Base-by-base conservation (phyloP, 2,113 vertebrate species). In the Hippolais icterina region DNA sequence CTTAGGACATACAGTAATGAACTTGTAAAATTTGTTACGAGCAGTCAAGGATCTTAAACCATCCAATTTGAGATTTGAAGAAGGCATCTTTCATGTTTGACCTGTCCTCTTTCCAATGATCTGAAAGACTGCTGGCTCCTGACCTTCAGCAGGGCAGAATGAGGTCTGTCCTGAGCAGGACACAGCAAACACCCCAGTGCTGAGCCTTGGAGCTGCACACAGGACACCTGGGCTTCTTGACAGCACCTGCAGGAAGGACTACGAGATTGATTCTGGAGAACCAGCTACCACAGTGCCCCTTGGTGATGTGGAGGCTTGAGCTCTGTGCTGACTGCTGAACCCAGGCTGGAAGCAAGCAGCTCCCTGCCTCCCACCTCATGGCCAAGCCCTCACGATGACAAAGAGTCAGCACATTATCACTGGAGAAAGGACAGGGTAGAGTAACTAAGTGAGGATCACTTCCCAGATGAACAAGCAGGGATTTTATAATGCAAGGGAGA, bases 351-450 rank as follows among this genome's bases (percentile, higher is more conserved):
- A 47, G 50, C 31, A 49, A 77, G 27, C 28, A 61, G n/a, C 25
- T 86, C 39, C 10, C 24, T n/a, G 39, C 35, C 54, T n/a, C 4
- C 0, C 1, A 0, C 39, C 39, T 70, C 35, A 18, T 0, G 1
- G 44, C 19, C 0, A 3, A 72, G 37, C 33, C 27, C 33, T 42
- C 29, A 31, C 29, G 33, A 22, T 20, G 18, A 12, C 9, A 66
- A 52, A 49, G 28, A 33, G 44, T 49, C 25, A 31, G 15, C 2
- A 3, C 8, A 3, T 6, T 29, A 11, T n/a, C n/a, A 28, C 47
- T 33, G 33, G 19, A 84, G 52, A 39, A 75, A 75, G 23, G 75
- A 54, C n/a, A 52, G 24, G 14, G 50, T 47, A 63, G 71, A 15
- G 17, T 15, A n/a, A 5, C 5, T 52, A 31, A 68, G 10, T 5